phyloP scores from a whole-genome alignment of 2,113 vertebrate species.

The Casuarius casuarius region DNA sequence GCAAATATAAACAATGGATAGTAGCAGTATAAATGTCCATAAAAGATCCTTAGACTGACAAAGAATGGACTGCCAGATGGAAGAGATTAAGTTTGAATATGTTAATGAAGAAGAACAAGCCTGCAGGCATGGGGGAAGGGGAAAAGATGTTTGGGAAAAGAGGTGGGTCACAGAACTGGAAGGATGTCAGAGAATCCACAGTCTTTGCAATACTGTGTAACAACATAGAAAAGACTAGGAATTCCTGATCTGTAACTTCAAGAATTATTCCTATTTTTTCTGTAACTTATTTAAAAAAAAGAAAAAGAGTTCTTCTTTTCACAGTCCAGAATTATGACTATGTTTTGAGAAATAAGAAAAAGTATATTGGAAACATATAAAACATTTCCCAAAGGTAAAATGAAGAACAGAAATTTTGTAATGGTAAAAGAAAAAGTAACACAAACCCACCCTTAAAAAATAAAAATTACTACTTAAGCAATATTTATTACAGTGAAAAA shows the following conservation, averaged over 20 bases:
- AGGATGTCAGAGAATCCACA: slow-evolving; percentile 9
- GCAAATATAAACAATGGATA: neutral
- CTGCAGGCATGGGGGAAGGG: slow-evolving; percentile 35
- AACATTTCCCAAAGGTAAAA: neutral
- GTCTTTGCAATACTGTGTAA: slow-evolving; percentile 1
- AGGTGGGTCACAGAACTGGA: slow-evolving; percentile 24
- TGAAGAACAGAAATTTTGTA: neutral
- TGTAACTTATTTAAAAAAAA: neutral
- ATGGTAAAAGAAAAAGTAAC: neutral
- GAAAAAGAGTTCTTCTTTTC: neutral
- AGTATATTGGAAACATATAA: neutral
- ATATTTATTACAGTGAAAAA: neutral
- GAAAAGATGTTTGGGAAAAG: slow-evolving; percentile 19
- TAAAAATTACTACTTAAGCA: neutral
- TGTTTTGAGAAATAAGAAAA: neutral
- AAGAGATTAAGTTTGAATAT: slow-evolving; percentile 60
- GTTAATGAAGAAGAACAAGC: slow-evolving; percentile 48
- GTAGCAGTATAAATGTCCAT: slow-evolving; percentile 27
- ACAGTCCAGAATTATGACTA: neutral
- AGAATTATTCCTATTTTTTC: slow-evolving; percentile 15
- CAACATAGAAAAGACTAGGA: neutral
- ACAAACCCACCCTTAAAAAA: neutral
- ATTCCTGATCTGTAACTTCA: neutral
- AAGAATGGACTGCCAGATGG: slow-evolving; percentile 47
- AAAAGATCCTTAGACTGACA: slow-evolving; percentile 9